These are phyloP conservation scores for Mesocricetus auratus DNA, from an alignment of 2,113 vertebrate species.

Conservation along the genomic window DNA sequence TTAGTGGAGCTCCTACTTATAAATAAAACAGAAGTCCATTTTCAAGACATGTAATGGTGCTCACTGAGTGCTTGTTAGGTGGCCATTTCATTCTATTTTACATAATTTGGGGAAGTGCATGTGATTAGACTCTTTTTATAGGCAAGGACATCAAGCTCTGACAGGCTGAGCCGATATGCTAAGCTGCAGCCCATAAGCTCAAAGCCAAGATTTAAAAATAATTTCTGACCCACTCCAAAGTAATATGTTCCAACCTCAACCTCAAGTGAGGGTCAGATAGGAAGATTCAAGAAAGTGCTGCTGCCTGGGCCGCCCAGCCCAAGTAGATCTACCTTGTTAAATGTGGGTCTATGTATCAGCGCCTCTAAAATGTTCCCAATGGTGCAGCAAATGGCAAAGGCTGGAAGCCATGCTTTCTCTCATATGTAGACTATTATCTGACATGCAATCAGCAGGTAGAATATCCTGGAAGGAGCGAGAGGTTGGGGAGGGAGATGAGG, in stretches of 20 bases:
- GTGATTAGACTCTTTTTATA: background rate
- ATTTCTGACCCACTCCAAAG: background rate
- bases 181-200: background rate
- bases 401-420: background rate
- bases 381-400: background rate
- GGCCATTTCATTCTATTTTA: background rate
- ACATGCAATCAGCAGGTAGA: background rate
- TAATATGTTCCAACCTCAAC: background rate
- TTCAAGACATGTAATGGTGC: slow-evolving; percentile 10
- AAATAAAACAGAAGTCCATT: slow-evolving; percentile 26
- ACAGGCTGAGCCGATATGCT: background rate
- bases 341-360: too few relatives aligned
- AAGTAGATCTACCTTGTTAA: background rate
- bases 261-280: background rate
- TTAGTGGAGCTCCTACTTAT: background rate
- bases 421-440: background rate
- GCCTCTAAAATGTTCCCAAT: background rate
- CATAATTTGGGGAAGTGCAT: background rate
- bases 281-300: background rate
- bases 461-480: background rate
- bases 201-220: slow-evolving; percentile 52
- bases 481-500: background rate
- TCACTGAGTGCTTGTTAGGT: background rate
- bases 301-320: background rate
- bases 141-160: background rate